Conservation (phyloP, 2,113 vertebrate genomes). For the Serinus canaria region DNA sequence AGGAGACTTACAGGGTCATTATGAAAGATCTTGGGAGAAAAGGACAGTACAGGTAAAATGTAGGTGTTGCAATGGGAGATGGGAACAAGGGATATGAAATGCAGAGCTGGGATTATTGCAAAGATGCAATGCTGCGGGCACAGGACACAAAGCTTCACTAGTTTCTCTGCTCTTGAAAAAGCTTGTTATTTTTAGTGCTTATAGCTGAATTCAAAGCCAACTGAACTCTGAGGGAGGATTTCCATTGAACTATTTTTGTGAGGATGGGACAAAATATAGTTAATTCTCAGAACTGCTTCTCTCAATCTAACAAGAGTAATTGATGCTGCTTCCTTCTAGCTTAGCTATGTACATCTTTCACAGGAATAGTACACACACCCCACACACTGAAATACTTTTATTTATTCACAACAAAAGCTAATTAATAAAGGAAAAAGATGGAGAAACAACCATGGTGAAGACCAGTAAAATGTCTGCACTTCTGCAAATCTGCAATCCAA, state of each 20-base stretch:
- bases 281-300: background rate
- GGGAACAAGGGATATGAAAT: background rate
- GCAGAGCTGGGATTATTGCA: background rate
- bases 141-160: conserved; percentile 14
- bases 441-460: background rate
- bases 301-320: background rate
- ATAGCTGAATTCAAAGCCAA: conserved; percentile 18
- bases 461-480: background rate
- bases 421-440: background rate
- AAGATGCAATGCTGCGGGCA: background rate
- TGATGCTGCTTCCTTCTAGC: background rate
- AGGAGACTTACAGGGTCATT: background rate
- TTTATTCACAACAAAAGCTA: background rate
- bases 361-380: background rate
- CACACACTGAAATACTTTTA: background rate
- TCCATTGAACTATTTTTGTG: conserved; percentile 44
- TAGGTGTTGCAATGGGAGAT: background rate
- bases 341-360: background rate
- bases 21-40: conserved; percentile 13
- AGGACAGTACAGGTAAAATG: background rate
- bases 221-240: conserved; percentile 20
- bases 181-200: conserved; percentile 53
- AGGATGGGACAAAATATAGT: conserved; percentile 1
- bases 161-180: conserved; percentile 28
- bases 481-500: conserved; percentile 2